These are phyloP conservation scores for Mesoclemmys tuberculata DNA, from an alignment of 2,113 vertebrate species.

Conservation along the genomic window DNA sequence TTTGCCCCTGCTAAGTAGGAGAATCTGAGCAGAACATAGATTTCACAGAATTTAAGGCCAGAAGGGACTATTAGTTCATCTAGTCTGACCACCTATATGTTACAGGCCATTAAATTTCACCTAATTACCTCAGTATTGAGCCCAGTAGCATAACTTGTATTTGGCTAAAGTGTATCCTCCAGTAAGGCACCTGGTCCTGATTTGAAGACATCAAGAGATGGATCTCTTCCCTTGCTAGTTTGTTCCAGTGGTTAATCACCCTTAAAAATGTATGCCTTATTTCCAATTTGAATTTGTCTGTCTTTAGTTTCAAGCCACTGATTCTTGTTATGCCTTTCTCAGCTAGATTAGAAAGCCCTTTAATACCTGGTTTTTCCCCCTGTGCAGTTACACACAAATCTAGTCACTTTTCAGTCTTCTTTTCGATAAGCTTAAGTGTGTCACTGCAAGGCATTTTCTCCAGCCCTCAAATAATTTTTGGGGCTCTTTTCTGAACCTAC, in stretches of 20 bases:
- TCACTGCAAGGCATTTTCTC: background rate
- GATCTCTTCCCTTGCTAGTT: background rate
- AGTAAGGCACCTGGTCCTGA: background rate
- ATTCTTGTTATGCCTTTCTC: background rate
- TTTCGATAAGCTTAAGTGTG: background rate
- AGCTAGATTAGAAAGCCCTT: background rate
- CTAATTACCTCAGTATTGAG: background rate
- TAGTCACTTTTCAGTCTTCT: background rate
- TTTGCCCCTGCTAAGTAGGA: background rate
- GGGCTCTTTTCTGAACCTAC: background rate
- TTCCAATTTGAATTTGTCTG: background rate
- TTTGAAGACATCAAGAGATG: background rate
- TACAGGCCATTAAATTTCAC: background rate
- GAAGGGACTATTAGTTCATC: background rate
- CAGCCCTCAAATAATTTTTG: background rate
- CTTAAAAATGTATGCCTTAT: background rate
- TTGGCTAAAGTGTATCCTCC: background rate
- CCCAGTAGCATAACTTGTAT: background rate
- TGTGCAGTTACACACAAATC: background rate
- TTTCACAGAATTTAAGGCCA: background rate
- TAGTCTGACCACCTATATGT: background rate
- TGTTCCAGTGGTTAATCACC: background rate
- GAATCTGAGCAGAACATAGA: background rate
- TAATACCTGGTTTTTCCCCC: background rate
- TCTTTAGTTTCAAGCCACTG: background rate